Conservation (phyloP, 2,888 invertebrate species). For the Torymus auratus region DNA sequence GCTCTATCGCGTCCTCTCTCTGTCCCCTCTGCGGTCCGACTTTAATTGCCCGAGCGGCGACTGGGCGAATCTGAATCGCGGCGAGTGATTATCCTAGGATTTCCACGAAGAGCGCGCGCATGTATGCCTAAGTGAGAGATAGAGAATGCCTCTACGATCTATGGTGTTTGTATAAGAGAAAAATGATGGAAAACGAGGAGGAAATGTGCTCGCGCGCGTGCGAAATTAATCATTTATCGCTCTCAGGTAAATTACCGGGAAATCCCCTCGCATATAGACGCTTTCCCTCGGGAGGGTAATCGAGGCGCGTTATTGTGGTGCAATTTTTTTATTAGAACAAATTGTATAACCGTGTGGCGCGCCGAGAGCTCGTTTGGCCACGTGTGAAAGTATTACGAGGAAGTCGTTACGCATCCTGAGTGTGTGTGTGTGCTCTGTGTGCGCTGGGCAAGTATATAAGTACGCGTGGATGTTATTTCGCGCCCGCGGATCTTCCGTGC, state of each 20-base stretch:
- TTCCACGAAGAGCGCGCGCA: constrained; percentile 24
- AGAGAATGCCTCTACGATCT: background rate
- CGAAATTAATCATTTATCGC: constrained; percentile 36
- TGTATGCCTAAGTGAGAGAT: background rate
- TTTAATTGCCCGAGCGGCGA: constrained; percentile 36
- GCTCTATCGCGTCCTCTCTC: constrained; percentile 53
- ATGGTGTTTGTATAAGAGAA: background rate
- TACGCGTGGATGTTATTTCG: constrained; percentile 1
- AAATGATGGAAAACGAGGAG: background rate
- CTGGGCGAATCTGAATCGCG: constrained; percentile 13
- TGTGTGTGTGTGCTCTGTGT: background rate
- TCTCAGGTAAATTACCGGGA: constrained; percentile 20
- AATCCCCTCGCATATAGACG: background rate
- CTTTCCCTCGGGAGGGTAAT: constrained; percentile 24
- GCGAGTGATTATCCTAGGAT: constrained; percentile 15
- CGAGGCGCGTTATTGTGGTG: constrained; percentile 26
- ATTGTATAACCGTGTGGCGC: constrained; percentile 43
- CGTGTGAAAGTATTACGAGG: constrained; percentile 40
- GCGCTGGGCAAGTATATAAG: background rate
- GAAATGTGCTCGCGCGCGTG: background rate
- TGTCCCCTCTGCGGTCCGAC: background rate
- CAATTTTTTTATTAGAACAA: constrained; percentile 25
- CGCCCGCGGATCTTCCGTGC: constrained; percentile 6
- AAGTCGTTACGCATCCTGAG: constrained; percentile 49
- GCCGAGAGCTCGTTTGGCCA: background rate